Conservation (phyloP, 2,113 vertebrate species). For the Dicerorhinus sumatrensis region DNA sequence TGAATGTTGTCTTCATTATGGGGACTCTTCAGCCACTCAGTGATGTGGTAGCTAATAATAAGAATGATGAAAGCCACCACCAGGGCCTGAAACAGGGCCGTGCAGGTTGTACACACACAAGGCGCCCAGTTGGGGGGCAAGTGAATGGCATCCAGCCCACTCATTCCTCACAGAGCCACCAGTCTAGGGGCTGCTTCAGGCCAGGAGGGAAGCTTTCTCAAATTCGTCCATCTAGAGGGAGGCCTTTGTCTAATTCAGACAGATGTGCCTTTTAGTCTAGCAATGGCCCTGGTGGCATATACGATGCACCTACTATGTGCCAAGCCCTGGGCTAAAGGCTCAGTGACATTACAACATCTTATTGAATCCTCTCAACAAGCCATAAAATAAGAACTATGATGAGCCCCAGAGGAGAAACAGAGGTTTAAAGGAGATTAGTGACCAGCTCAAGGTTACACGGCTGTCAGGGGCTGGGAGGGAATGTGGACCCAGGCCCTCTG, state of each 20-base stretch:
- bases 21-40: background rate
- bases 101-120: accelerated
- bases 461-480: no score
- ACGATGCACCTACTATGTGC: accelerated
- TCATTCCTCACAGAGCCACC: background rate
- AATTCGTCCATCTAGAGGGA: background rate
- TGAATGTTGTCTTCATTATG: accelerated
- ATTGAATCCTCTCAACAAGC: background rate
- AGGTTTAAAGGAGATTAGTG: background rate
- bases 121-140: background rate
- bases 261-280: background rate
- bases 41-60: background rate
- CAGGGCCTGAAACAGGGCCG: background rate
- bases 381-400: background rate
- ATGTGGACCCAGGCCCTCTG: accelerated
- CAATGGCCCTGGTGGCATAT: background rate
- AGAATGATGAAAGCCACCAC: background rate
- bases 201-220: background rate
- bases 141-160: background rate
- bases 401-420: background rate
- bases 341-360: accelerated
- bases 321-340: background rate
- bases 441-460: background rate
- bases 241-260: background rate
- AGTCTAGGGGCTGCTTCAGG: background rate